Percentiles rank a stretch among this genome's conserved stretches.
Evolutionary conservation across 1,140 invertebrate species (phyloP).

Genomic region (Conopomorpha cramerella): DNA sequence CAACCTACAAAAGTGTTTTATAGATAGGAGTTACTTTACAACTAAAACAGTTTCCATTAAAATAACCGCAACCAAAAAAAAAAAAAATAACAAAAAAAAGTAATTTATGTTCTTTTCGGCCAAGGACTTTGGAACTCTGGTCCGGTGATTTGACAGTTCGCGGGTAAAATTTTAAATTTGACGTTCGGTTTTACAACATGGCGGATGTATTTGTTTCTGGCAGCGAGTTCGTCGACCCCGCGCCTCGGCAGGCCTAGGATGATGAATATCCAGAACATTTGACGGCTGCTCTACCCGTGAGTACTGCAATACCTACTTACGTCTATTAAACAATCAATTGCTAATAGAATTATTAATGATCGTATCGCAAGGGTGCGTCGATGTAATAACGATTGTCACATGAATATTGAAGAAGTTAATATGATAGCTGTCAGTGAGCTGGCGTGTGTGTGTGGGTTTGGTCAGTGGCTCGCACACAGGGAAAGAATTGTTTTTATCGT

Average conservation of each 20-base stretch:
- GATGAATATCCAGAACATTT: slow-evolving; percentile 52
- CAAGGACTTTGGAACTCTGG: too few relatives aligned
- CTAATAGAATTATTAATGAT: too few relatives aligned
- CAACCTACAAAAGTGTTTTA: slow-evolving; percentile 56
- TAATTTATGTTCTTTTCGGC: too few relatives aligned
- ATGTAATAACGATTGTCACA: too few relatives aligned
- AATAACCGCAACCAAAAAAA: too few relatives aligned
- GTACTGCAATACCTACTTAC: slow-evolving; percentile 12
- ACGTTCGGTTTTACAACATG: slow-evolving; percentile 46
- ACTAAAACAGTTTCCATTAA: too few relatives aligned
- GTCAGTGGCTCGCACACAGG: slow-evolving; percentile 15
- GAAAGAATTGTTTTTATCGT: slow-evolving; percentile 35
- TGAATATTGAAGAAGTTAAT: slow-evolving; percentile 32
- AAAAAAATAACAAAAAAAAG: too few relatives aligned
- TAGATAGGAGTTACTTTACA: slow-evolving; percentile 46
- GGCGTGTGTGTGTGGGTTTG: slow-evolving; percentile 9
- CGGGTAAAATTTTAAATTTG: slow-evolving; percentile 45
- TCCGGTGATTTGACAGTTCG: slow-evolving; percentile 28
- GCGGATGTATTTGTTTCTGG: slow-evolving; percentile 40
- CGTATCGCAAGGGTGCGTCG: too few relatives aligned
- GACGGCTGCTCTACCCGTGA: slow-evolving; percentile 51
- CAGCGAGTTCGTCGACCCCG: slow-evolving; percentile 34
- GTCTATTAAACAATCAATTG: background rate
- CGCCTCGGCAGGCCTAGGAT: slow-evolving; percentile 26
- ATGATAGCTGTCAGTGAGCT: slow-evolving; percentile 6